Evolutionary conservation across 2,888 invertebrate genomes (phyloP), one percentile per base, ranked within the genome.

Genomic region (Lycophotia porphyrea): DNA sequence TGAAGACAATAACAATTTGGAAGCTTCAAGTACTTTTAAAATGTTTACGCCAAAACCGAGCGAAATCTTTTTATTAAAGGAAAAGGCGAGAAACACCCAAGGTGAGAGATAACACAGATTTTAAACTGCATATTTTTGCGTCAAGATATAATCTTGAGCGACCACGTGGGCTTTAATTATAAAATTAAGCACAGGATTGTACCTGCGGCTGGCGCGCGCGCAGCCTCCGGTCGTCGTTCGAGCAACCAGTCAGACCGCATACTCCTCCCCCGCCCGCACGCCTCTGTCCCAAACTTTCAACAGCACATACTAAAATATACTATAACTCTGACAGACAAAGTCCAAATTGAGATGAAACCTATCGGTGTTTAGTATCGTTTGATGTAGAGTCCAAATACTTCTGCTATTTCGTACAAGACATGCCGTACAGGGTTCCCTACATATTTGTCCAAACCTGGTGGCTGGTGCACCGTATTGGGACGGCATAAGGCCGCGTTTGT

Each of bases 151-250:
- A 87, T 87, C 89, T 87, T 80, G 70, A 80, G 81, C 61, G 76
- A 83, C 90, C 93, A 93, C 93, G 93, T 94, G 93, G 90, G 80
- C 88, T 90, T 91, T 89, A 92, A 93, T 92, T 88, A 90, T 89
- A 89, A 90, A 90, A 89, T 93, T 92, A 90, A 90, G 91, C 84
- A 81, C 92, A 83, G 89, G 92, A 93, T 86, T 93, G 94, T 94
- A 93, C 93, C 85, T 71, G 80, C 76, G 88, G 80, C 87, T 90
- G 90, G 94, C 94, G 95, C 94, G 94, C 93, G 94, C 95, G 94
- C 95, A 93, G 95, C 93, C 95, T 94, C 94, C 96, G 96, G 96
- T 96, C 96, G 96, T 93, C 96, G 96, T 91, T 96, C 96, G 96
- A 87, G 91, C 95, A 95, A 96, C 96, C 96, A 95, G 96, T 96